These are phyloP conservation scores for Rhinoraja longicauda DNA, from an alignment of 2,797 vertebrate species.

Conservation along the genomic window DNA sequence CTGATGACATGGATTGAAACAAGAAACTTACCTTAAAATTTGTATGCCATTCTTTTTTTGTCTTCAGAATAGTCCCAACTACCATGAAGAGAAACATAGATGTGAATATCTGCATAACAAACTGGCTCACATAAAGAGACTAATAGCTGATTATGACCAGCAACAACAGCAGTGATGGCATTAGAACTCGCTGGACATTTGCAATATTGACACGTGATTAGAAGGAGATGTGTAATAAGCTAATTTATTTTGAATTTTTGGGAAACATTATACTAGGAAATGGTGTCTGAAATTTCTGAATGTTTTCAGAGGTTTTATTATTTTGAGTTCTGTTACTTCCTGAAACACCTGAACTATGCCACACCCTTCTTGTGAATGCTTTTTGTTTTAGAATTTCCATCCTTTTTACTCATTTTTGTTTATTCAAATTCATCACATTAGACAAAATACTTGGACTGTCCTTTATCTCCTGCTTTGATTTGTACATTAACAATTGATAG, in stretches of 20 bases:
- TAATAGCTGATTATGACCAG: slow-evolving; percentile 82
- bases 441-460: neutral
- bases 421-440: neutral
- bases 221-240: slow-evolving; percentile 38
- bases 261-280: slow-evolving; percentile 51
- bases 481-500: slow-evolving; percentile 24
- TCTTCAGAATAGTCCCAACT: slow-evolving; percentile 71
- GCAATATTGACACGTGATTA: slow-evolving; percentile 20
- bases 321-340: slow-evolving; percentile 50
- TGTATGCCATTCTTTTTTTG: slow-evolving; percentile 1
- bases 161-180: slow-evolving; percentile 61
- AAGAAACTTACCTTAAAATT: neutral
- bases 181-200: slow-evolving; percentile 36
- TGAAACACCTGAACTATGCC: neutral
- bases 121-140: slow-evolving; percentile 81
- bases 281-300: slow-evolving; percentile 12
- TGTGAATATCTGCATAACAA: slow-evolving; percentile 86
- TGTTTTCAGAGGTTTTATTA: slow-evolving; percentile 50
- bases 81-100: slow-evolving; percentile 74
- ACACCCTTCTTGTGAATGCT: neutral
- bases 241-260: slow-evolving; percentile 60
- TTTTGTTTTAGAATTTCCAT: slow-evolving; percentile 11
- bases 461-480: neutral
- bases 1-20: slow-evolving; percentile 3
- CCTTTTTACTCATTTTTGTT: slow-evolving; percentile 29